Percentiles rank a stretch among this genome's conserved stretches.
phyloP scores from a whole-genome alignment of 2,797 vertebrate genomes.

The Chelonia mydas region DNA sequence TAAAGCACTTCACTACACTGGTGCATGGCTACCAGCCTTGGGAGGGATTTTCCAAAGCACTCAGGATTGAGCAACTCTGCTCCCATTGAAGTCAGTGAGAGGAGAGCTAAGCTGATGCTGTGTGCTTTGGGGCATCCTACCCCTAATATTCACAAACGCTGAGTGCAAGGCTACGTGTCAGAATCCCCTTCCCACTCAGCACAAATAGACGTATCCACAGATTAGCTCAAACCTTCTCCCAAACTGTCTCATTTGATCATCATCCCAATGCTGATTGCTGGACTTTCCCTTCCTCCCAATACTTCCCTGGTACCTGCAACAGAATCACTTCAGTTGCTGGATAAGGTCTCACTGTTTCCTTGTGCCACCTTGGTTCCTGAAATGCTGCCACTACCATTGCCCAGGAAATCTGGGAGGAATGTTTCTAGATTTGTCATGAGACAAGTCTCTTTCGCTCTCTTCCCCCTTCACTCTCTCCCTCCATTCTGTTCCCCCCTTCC shows the following conservation, averaged over 20 bases:
- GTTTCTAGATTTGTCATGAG: not conserved
- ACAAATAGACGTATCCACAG: not conserved
- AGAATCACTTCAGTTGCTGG: not conserved
- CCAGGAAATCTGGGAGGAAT: not conserved
- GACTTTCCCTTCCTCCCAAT: not conserved
- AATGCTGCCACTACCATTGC: not conserved
- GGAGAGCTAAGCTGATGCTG: not conserved
- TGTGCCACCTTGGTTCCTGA: not conserved
- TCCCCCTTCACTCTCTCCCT: not conserved
- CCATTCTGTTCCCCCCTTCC: not conserved
- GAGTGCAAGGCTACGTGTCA: not conserved
- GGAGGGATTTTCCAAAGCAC: not conserved
- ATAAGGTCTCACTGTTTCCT: not conserved
- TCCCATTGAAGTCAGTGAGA: not conserved
- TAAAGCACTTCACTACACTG: not conserved
- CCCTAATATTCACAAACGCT: not conserved
- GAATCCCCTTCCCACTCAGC: not conserved
- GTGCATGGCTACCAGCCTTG: not conserved
- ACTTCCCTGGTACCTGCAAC: not conserved
- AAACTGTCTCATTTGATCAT: not conserved
- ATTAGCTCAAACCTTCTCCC: not conserved
- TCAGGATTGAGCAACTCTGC: not conserved
- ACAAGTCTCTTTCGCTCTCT: not conserved
- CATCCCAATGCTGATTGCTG: not conserved
- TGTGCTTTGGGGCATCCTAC: not conserved